These are phyloP conservation scores for Vimba vimba DNA, from an alignment of 2,113 vertebrate genomes.

Conservation along the genomic window DNA sequence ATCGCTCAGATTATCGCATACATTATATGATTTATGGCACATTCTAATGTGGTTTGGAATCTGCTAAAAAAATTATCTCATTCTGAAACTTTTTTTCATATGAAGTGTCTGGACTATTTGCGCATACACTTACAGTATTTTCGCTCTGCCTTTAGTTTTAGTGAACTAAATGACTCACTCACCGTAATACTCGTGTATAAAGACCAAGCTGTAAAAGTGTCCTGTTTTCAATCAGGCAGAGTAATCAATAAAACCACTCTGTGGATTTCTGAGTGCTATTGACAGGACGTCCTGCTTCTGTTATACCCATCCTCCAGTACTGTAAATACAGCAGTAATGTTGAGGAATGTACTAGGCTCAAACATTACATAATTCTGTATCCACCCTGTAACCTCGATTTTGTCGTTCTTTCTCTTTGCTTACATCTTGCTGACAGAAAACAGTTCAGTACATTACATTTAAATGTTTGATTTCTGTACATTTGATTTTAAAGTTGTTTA, in stretches of 20 bases:
- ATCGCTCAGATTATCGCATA: too few relatives aligned
- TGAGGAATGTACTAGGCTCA: constrained; percentile 10
- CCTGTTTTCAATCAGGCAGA: constrained; percentile 50
- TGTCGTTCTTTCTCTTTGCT: neutral
- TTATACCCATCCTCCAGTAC: neutral
- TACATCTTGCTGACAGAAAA: neutral
- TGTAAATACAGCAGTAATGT: constrained; percentile 41
- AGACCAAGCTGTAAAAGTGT: constrained; percentile 27
- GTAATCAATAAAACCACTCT: constrained; percentile 49
- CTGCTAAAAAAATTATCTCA: too few relatives aligned
- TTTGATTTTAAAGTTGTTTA: neutral
- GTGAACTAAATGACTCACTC: neutral
- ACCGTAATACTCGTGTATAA: neutral
- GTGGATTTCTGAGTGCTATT: constrained; percentile 26
- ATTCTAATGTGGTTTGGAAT: too few relatives aligned
- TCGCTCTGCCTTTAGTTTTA: neutral
- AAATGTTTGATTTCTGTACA: neutral
- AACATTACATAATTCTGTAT: neutral
- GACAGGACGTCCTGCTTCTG: constrained; percentile 23
- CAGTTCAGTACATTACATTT: neutral
- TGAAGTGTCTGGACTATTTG: too few relatives aligned
- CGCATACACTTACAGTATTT: neutral
- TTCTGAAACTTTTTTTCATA: too few relatives aligned
- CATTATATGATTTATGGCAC: too few relatives aligned
- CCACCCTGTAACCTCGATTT: neutral